Conservation (phyloP, 2,888 invertebrate genomes). For the Ischnus inquisitorius region DNA sequence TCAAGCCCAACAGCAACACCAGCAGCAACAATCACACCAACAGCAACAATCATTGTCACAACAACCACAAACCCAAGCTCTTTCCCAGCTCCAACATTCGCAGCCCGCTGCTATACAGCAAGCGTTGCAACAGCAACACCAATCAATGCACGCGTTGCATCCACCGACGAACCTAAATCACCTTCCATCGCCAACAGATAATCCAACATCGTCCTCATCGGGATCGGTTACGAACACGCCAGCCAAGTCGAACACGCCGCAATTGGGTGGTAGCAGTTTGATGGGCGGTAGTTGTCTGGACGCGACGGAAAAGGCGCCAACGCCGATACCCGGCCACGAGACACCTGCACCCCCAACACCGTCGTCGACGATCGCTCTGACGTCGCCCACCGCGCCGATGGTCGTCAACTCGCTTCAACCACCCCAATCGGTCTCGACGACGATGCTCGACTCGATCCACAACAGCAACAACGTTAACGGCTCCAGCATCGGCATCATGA, state of each 20-base stretch:
- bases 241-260: slow-evolving; percentile 82
- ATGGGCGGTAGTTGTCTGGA: slow-evolving; percentile 76
- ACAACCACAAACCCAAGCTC: slow-evolving; percentile 87
- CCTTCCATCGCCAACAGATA: slow-evolving; percentile 86
- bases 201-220: slow-evolving; percentile 82
- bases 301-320: slow-evolving; percentile 84
- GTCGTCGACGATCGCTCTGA: slow-evolving; percentile 82
- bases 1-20: slow-evolving; percentile 86
- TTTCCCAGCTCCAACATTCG: slow-evolving; percentile 86
- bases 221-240: slow-evolving; percentile 76
- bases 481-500: slow-evolving; percentile 63
- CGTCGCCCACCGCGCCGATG: slow-evolving; percentile 79
- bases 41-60: slow-evolving; percentile 73
- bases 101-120: slow-evolving; percentile 75
- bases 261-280: slow-evolving; percentile 49
- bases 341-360: slow-evolving; percentile 86
- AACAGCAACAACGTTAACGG: slow-evolving; percentile 71
- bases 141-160: slow-evolving; percentile 78
- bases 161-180: slow-evolving; percentile 86
- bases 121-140: slow-evolving; percentile 83
- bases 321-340: slow-evolving; percentile 86
- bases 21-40: slow-evolving; percentile 75
- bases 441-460: slow-evolving; percentile 63
- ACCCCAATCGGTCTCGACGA: slow-evolving; percentile 75
- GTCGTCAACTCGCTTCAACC: slow-evolving; percentile 75